Percentiles rank a stretch among this genome's conserved stretches.
Evolutionary conservation across 2,888 invertebrate species (phyloP).

Genomic region (Drosophila seclusa): DNA sequence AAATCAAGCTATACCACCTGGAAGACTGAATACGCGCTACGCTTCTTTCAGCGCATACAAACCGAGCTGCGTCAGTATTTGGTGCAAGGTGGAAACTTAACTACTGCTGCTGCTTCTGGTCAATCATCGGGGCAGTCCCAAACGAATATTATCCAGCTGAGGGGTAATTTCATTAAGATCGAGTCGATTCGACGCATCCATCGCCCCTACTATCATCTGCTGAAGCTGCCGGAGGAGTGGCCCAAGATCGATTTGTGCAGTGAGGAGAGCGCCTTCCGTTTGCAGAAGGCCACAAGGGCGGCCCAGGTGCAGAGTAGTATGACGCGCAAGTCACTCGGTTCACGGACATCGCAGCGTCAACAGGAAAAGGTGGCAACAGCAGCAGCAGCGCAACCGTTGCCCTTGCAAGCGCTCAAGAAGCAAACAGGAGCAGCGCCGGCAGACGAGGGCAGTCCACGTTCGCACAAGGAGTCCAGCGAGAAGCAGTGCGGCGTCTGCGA

Average conservation of each 20-base stretch:
- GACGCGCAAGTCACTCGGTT: conserved; percentile 83
- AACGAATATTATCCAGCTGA: conserved; percentile 84
- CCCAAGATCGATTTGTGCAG: conserved; percentile 83
- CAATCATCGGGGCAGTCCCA: background rate
- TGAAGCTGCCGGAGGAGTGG: conserved; percentile 83
- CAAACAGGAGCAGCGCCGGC: conserved; percentile 42
- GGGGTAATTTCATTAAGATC: conserved; percentile 90
- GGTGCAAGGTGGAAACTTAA: conserved; percentile 30
- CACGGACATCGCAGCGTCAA: conserved; percentile 78
- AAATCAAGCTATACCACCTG: conserved; percentile 85
- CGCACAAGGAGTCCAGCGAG: conserved; percentile 80
- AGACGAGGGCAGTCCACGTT: conserved; percentile 44
- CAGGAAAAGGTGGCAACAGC: conserved; percentile 54
- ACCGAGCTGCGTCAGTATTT: conserved; percentile 80
- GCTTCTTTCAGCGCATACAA: conserved; percentile 88
- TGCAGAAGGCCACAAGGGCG: conserved; percentile 45
- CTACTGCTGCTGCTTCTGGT: background rate
- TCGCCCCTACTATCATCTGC: conserved; percentile 84
- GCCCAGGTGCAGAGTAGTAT: conserved; percentile 71
- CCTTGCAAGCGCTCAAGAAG: conserved; percentile 43
- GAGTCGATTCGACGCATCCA: conserved; percentile 85
- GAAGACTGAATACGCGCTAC: conserved; percentile 87
- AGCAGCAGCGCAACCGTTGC: conserved; percentile 18
- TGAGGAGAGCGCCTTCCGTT: conserved; percentile 83
- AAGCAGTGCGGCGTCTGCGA: conserved; percentile 90